Evolutionary conservation across 2,888 invertebrate genomes (phyloP), one percentile per base, ranked within the genome.

Genomic region (Eristalis pertinax): DNA sequence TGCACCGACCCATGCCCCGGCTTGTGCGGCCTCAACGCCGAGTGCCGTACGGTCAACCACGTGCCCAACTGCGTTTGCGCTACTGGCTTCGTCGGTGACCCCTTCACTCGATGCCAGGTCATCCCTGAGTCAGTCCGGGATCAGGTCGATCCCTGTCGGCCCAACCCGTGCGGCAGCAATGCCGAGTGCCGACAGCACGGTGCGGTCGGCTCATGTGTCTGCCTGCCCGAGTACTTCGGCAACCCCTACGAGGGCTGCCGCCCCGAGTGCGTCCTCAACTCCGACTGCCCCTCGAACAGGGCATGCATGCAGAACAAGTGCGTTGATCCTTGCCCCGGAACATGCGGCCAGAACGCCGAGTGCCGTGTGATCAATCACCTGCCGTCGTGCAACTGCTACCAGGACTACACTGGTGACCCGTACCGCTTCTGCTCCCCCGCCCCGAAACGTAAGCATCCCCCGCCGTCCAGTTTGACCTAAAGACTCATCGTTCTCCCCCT

Each of bases 1-100:
- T 97, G 97, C 91, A 94, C 94, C 80, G 95, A 97, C 92, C 97
- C 97, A 15, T 97, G 97, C 90, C 94, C 95, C 19, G 96, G 96
- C 38, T 94, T 95, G 22, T 97, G 97, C 91, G 97, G 97, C 35
- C 93, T 95, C 65, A 94, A 95, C 89, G 96, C 97, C 8, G 94
- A 94, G 89, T 97, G 97, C 91, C 95, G 95, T 91, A 96, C 96
- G 3, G 94, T 96, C 22, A 96, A 96, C 91, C 96, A 97, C 90
- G 95, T 95, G 90, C 96, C 96, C 3, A 95, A 96, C 90, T 96
- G 96, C 91, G 95, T 95, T 64, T 97, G 96, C 90, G 94, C 94
- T 35, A 89, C 93, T 8, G 93, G 94, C 89, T 94, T 94, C 87
- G 95, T 95, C 13, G 97, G 97, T 64, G 96, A 97, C 94, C 96